These are phyloP conservation scores for Peromyscus nudipes DNA, from an alignment of 2,797 vertebrate species.

Conservation along the genomic window DNA sequence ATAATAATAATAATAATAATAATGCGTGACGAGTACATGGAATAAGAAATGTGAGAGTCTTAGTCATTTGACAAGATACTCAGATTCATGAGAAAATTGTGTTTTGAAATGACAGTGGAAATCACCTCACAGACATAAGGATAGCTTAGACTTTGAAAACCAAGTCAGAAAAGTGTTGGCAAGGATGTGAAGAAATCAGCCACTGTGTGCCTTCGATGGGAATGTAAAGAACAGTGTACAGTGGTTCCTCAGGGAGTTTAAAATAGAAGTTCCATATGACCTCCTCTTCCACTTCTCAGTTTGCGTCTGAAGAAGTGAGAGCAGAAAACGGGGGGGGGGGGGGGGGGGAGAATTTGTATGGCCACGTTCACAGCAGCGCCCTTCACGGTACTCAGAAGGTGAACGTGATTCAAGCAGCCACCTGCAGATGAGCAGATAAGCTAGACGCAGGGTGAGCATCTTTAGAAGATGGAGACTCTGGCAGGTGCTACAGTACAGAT, in stretches of 20 bases:
- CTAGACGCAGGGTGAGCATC: not conserved
- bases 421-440: not conserved
- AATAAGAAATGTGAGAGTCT: not conserved
- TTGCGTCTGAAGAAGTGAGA: slow-evolving; percentile 64
- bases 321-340: not conserved
- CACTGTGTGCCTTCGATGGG: not conserved
- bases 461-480: slow-evolving; percentile 15
- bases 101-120: slow-evolving; percentile 62
- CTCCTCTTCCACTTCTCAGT: slow-evolving; percentile 46
- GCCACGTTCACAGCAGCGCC: not conserved
- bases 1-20: not conserved
- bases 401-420: not conserved
- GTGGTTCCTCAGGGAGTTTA: slow-evolving; percentile 52
- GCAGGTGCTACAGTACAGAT: not conserved
- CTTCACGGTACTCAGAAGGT: not conserved
- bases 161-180: not conserved
- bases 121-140: not conserved
- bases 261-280: slow-evolving; percentile 61
- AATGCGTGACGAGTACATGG: not conserved
- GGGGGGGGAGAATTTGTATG: not conserved
- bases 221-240: not conserved
- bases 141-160: not conserved
- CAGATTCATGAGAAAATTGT: not conserved
- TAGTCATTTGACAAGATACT: slow-evolving; percentile 23
- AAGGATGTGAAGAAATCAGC: not conserved